Evolutionary conservation across 2,113 vertebrate genomes (phyloP).

Genomic region (Theropithecus gelada): DNA sequence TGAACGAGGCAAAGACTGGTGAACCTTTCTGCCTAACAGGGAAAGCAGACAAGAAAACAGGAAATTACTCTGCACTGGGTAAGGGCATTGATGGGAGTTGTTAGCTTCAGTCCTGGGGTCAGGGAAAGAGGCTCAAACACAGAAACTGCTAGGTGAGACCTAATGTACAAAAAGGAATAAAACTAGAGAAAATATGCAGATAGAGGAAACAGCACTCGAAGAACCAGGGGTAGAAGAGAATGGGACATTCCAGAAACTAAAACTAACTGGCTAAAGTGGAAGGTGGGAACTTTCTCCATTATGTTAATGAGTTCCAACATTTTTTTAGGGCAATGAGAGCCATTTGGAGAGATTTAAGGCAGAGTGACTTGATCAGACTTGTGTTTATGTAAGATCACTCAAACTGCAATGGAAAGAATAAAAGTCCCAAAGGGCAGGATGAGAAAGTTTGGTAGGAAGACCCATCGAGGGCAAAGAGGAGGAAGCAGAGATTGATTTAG

Average conservation of each 20-base stretch:
- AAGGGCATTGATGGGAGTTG: background rate
- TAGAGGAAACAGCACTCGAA: background rate
- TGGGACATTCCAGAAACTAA: background rate
- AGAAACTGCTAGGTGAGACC: background rate
- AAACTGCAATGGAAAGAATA: background rate
- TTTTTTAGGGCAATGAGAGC: background rate
- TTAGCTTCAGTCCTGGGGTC: background rate
- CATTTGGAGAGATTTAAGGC: background rate
- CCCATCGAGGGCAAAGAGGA: background rate
- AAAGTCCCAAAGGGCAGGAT: background rate
- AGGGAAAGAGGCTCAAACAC: background rate
- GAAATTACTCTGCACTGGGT: background rate
- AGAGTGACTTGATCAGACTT: background rate
- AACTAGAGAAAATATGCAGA: background rate
- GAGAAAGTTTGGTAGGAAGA: background rate
- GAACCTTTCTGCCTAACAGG: background rate
- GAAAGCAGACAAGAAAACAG: background rate
- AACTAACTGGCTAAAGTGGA: background rate
- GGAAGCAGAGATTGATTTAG: background rate
- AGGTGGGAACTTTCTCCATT: background rate
- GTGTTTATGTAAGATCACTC: background rate
- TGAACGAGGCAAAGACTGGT: background rate
- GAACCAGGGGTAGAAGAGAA: background rate
- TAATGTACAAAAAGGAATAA: background rate
- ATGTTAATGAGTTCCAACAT: background rate